Conservation (phyloP, 2,113 vertebrate species). For the Shinisaurus crocodilurus region DNA sequence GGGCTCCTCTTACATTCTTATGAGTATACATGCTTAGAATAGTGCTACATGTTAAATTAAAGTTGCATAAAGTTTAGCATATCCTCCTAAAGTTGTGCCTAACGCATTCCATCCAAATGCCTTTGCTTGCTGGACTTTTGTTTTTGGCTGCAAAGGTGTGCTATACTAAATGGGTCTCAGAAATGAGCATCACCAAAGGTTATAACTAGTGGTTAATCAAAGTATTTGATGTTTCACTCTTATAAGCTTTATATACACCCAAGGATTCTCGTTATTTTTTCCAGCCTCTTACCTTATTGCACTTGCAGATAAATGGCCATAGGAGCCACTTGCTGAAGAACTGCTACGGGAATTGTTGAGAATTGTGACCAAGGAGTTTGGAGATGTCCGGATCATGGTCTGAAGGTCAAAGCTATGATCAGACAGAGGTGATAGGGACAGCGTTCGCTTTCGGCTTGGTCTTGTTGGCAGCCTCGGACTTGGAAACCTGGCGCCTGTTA, state of each 20-base stretch:
- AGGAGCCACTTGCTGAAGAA: slow-evolving; percentile 96
- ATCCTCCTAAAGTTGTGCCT: not conserved
- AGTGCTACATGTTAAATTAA: not conserved
- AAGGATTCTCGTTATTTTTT: slow-evolving; percentile 26
- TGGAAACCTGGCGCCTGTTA: slow-evolving; percentile 88
- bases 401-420: slow-evolving; percentile 98
- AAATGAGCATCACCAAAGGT: not conserved
- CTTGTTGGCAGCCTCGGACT: slow-evolving; percentile 90
- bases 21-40: not conserved
- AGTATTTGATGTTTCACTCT: not conserved
- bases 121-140: not conserved
- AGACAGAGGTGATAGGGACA: slow-evolving; percentile 94
- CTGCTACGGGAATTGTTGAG: slow-evolving; percentile 98
- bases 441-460: slow-evolving; percentile 92
- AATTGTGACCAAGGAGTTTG: slow-evolving; percentile 96
- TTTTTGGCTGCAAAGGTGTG: not conserved
- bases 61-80: not conserved
- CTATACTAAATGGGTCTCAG: not conserved
- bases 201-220: not conserved
- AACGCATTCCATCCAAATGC: not conserved
- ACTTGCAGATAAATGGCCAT: slow-evolving; percentile 95
- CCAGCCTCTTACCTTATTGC: slow-evolving; percentile 89
- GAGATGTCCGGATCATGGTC: slow-evolving; percentile 97
- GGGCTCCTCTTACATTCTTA: not conserved
- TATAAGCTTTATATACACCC: not conserved